A percentile compares a stretch with the other conserved stretches of the same genome.
These are phyloP conservation scores for Muscina levida DNA, from an alignment of 2,888 invertebrate species.

Conservation along the genomic window DNA sequence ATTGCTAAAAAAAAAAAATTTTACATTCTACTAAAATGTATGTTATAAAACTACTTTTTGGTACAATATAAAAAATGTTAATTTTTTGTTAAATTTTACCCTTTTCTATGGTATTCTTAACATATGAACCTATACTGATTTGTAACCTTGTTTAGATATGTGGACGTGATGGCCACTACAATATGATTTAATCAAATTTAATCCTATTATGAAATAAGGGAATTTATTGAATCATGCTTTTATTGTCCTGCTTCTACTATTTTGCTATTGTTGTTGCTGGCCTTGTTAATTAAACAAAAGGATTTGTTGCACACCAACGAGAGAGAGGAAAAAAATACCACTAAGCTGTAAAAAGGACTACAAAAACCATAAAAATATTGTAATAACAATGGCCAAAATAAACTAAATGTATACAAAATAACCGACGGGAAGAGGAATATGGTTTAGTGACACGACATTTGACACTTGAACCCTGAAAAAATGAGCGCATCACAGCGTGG, in stretches of 20 bases:
- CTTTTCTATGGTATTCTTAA: neutral
- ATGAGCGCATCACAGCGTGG: neutral
- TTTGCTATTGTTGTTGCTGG: neutral
- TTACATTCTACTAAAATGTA: too few relatives aligned
- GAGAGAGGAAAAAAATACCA: neutral
- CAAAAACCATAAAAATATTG: neutral
- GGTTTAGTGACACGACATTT: constrained; percentile 35
- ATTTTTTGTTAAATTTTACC: too few relatives aligned
- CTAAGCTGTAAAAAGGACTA: constrained; percentile 8
- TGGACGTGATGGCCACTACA: neutral
- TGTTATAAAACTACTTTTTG: too few relatives aligned
- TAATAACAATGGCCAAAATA: constrained; percentile 11
- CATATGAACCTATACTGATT: too few relatives aligned
- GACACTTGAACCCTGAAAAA: neutral
- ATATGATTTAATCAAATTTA: constrained; percentile 12
- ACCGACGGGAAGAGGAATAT: constrained; percentile 1
- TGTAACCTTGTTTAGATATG: too few relatives aligned
- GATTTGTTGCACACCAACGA: constrained; percentile 6
- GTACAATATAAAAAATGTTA: too few relatives aligned
- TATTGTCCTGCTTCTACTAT: too few relatives aligned
- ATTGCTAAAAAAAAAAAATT: too few relatives aligned
- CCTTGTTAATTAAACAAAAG: constrained; percentile 50
- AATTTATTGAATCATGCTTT: constrained; percentile 20
- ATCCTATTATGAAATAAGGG: neutral
- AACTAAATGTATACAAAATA: constrained; percentile 8